A percentile compares a stretch with the other conserved stretches of the same genome.
Evolutionary conservation across 2,888 invertebrate genomes (phyloP).

Genomic region (Drosophila silvestris): DNA sequence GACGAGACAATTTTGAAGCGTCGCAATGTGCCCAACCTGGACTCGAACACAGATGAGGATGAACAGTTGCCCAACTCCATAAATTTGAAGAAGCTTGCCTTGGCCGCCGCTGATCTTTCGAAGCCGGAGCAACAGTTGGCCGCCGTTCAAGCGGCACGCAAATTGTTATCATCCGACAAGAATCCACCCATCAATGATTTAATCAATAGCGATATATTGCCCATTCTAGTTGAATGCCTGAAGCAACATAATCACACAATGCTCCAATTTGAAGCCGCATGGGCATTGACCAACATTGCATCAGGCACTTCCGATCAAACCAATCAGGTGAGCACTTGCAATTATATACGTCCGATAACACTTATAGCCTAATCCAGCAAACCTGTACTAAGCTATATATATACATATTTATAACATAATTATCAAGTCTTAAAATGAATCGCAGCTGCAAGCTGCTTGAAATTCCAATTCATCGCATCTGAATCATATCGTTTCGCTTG

Average conservation of each 20-base stretch:
- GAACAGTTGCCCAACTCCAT: conserved; percentile 89
- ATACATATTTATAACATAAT: not conserved
- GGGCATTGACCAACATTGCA: conserved; percentile 99
- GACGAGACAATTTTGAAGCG: conserved; percentile 98
- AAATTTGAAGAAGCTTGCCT: conserved; percentile 93
- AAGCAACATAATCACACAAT: conserved; percentile 94
- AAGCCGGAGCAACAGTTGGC: conserved; percentile 93
- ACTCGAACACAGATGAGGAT: conserved; percentile 92
- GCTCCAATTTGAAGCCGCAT: conserved; percentile 98
- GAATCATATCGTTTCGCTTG: not conserved
- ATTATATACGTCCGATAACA: not conserved
- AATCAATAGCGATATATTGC: conserved; percentile 97
- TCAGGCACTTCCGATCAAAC: conserved; percentile 97
- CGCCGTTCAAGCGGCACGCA: conserved; percentile 97
- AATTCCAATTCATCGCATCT: not conserved
- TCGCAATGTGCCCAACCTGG: conserved; percentile 96
- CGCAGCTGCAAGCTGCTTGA: not conserved
- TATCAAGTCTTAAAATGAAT: not conserved
- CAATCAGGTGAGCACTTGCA: conserved; percentile 86
- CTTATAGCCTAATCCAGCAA: not conserved
- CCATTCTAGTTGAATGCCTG: conserved; percentile 96
- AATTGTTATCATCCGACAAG: conserved; percentile 97
- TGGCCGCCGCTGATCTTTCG: conserved; percentile 92
- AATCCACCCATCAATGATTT: conserved; percentile 99
- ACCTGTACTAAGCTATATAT: not conserved